phyloP scores from a whole-genome alignment of 2,113 vertebrate genomes.

The Epinephelus fuscoguttatus region DNA sequence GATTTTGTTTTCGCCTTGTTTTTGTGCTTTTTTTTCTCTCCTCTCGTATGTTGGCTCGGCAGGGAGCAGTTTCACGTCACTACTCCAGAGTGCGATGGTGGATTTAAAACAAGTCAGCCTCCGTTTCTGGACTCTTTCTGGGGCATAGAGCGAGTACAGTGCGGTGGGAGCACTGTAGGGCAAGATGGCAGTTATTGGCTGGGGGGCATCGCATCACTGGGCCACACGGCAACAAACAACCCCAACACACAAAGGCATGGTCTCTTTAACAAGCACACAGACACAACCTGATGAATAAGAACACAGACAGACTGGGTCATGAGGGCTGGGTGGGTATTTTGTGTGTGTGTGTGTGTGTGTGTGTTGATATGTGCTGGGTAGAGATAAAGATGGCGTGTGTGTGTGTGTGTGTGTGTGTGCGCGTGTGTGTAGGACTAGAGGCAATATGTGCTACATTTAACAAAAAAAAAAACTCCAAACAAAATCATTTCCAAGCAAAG shows the following conservation, averaged over 20 bases:
- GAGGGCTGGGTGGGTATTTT: conserved; percentile 36
- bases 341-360: conserved; percentile 10
- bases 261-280: conserved; percentile 50
- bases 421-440: conserved; percentile 10
- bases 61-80: conserved; percentile 28
- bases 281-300: conserved; percentile 61
- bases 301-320: conserved; percentile 56
- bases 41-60: conserved; percentile 50
- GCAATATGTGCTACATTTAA: conserved; percentile 47
- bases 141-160: conserved; percentile 33
- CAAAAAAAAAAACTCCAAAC: conserved; percentile 45
- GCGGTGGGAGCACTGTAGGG: conserved; percentile 46
- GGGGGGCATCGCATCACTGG: conserved; percentile 58
- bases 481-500: conserved; percentile 52
- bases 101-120: conserved; percentile 36
- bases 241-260: conserved; percentile 69
- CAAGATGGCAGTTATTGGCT: conserved; percentile 80
- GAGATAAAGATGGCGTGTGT: conserved; percentile 42
- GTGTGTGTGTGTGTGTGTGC: conserved; percentile 25
- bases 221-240: conserved; percentile 63
- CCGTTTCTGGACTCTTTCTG: conserved; percentile 33
- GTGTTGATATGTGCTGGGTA: conserved; percentile 24
- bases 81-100: conserved; percentile 18
- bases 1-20: conserved; percentile 55
- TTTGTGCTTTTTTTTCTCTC: conserved; percentile 79